phyloP scores from a whole-genome alignment of 2,113 vertebrate species.

The Pterocles burchelli region DNA sequence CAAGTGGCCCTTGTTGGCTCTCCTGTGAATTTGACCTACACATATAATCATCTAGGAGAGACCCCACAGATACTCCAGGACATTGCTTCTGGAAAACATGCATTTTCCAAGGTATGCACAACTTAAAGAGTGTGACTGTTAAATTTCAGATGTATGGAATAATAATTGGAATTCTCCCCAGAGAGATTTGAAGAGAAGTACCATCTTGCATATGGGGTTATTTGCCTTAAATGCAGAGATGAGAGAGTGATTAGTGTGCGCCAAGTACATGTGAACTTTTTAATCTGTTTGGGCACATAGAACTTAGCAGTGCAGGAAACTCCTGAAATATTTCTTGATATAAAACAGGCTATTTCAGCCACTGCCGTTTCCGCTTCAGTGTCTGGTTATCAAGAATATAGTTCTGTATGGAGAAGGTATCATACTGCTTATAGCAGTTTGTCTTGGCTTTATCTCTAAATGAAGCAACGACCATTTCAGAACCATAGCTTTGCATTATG shows the following conservation, averaged over 20 bases:
- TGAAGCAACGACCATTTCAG: background rate
- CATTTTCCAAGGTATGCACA: slow-evolving; percentile 86
- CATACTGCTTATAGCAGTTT: background rate
- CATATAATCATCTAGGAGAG: slow-evolving; percentile 92
- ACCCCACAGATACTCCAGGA: slow-evolving; percentile 87
- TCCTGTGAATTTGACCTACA: slow-evolving; percentile 90
- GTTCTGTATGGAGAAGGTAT: background rate
- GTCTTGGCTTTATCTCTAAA: background rate
- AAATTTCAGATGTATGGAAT: background rate
- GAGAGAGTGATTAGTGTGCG: background rate
- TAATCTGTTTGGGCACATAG: background rate
- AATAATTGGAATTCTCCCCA: background rate
- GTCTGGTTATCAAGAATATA: background rate
- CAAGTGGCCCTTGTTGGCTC: slow-evolving; percentile 89
- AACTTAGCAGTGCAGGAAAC: background rate
- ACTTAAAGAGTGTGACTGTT: background rate
- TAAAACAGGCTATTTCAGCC: background rate
- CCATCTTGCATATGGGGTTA: background rate
- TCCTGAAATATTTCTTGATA: background rate
- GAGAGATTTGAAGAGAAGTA: background rate
- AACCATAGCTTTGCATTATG: rapidly evolving
- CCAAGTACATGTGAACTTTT: background rate
- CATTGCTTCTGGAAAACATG: slow-evolving; percentile 86
- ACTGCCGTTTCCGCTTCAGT: background rate
- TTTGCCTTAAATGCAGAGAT: background rate